These are phyloP conservation scores for Marasmarcha lunaedactyla DNA, from an alignment of 2,888 invertebrate genomes.

Conservation along the genomic window DNA sequence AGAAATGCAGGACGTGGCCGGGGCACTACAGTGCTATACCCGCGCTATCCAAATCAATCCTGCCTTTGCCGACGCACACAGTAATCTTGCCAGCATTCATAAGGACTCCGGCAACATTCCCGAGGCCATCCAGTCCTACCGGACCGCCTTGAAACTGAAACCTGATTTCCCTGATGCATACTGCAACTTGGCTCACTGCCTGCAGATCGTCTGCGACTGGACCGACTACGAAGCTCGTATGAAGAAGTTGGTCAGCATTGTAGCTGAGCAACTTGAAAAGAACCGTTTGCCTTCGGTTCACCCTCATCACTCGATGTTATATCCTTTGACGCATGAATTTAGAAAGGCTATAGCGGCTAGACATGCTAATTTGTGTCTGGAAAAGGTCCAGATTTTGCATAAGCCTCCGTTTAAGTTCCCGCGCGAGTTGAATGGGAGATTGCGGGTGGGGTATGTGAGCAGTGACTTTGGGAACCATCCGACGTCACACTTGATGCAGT, in stretches of 20 bases:
- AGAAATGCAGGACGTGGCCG: constrained; percentile 98
- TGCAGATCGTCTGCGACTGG: constrained; percentile 99
- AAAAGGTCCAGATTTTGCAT: constrained; percentile 96
- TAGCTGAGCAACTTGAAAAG: constrained; percentile 97
- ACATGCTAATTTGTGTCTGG: constrained; percentile 96
- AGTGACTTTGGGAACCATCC: constrained; percentile 99
- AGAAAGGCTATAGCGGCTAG: constrained; percentile 96
- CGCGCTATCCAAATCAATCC: constrained; percentile 99
- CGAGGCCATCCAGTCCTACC: constrained; percentile 97
- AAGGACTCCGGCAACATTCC: constrained; percentile 99
- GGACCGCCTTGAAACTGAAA: constrained; percentile 96
- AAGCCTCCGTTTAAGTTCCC: constrained; percentile 89
- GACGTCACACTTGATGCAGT: constrained; percentile 99
- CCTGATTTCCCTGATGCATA: constrained; percentile 99
- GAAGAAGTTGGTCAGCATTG: constrained; percentile 96
- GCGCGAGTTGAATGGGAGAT: constrained; percentile 76
- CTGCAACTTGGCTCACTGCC: constrained; percentile 98
- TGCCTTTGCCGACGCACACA: constrained; percentile 99
- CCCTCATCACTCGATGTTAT: constrained; percentile 99
- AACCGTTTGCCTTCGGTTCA: constrained; percentile 98
- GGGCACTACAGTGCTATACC: constrained; percentile 97
- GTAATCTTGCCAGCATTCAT: constrained; percentile 98
- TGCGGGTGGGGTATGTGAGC: constrained; percentile 96
- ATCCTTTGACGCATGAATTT: constrained; percentile 95
- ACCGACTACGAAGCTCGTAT: constrained; percentile 96